These are phyloP conservation scores for Recurvirostra avosetta DNA, from an alignment of 2,113 vertebrate genomes.

Conservation along the genomic window DNA sequence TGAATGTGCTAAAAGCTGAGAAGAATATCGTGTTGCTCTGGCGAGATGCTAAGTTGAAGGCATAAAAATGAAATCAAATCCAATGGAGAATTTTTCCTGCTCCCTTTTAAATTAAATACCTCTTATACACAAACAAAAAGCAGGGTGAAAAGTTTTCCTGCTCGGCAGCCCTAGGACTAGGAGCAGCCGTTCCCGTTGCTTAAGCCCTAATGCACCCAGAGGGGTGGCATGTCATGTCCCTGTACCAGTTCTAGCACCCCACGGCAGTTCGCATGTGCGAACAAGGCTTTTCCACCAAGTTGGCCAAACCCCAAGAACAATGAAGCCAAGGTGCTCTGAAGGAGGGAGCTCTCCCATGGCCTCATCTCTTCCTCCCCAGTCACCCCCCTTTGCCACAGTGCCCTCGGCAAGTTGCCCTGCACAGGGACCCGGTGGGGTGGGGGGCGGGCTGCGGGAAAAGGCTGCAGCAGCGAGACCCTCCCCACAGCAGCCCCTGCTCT, in stretches of 20 bases:
- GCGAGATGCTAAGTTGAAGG: background rate
- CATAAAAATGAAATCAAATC: background rate
- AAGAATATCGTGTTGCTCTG: background rate
- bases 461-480: background rate
- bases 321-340: background rate
- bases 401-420: background rate
- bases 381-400: background rate
- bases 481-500: background rate
- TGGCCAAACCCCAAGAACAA: background rate
- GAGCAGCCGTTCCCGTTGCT: background rate
- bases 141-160: background rate
- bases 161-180: background rate
- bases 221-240: rapidly evolving
- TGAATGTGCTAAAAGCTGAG: background rate
- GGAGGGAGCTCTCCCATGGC: rapidly evolving
- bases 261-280: rapidly evolving
- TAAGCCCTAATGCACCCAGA: rapidly evolving
- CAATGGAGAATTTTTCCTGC: background rate
- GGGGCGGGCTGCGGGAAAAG: background rate
- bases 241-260: background rate
- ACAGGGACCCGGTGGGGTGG: background rate
- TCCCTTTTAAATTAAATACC: rapidly evolving
- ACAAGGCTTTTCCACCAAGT: background rate
- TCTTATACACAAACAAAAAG: background rate
- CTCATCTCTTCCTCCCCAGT: too few relatives aligned